Base-by-base conservation (phyloP, 2,113 vertebrate species). In the Forbesichthys agassizii region DNA sequence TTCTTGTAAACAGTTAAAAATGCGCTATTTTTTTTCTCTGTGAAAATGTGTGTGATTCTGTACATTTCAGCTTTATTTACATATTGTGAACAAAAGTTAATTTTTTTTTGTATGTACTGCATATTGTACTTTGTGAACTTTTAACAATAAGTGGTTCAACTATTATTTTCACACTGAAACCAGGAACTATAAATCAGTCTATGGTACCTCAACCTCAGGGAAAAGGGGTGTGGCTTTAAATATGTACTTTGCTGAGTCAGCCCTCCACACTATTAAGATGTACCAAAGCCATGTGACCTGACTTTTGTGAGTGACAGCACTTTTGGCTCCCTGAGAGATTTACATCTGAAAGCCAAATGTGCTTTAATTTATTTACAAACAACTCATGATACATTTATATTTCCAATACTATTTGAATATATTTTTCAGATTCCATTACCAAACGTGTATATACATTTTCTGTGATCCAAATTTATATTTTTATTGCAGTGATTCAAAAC, bases 191-290 rank as follows among this genome's bases (percentile, higher is more conserved):
- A 27, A 69, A 20, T 46, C 74, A 69, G 33, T 74, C 16, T 27
- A 48, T 75, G 70, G 46, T 46, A 78, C 71, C 82, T 89, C 89
- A 83, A 78, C 71, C 82, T 89, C 89, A 83, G 85, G 87, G 78
- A 84, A 54, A 16, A 70, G 58, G 47, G 36, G 36, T 62, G 47
- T 67, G 60, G 1, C 56, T 61, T 73, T 55, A 53, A 61, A 71
- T 33, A 59, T 80, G 74, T 73, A 33, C 36, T 11, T 16, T 48
- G 52, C 63, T 74, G 52, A 59, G 33, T 76, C 60, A 62, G 36
- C 27, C 27, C 27, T 27, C 27, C 27, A 27, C 27, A 27, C 27
- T 42, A 52, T 51, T 9, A 71, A 80, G 4, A 49, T n/a, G 11
- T 33, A 5, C 46, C 68, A 62, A 71, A 20, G 73, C 57, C 63